Conservation (phyloP, 1,140 invertebrate genomes). For the Vollenhovia emeryi region DNA sequence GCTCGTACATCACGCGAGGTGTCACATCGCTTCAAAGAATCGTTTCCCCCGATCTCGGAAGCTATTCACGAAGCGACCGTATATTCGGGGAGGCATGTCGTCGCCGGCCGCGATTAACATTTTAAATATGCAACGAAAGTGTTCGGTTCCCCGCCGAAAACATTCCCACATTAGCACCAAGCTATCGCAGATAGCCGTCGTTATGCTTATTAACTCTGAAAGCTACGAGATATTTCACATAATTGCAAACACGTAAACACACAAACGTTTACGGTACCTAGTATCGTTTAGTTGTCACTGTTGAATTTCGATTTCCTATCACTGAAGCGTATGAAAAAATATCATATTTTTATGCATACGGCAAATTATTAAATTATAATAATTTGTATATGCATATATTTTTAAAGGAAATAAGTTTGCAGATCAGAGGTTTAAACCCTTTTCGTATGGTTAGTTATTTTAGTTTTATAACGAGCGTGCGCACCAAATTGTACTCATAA, state of each 20-base stretch:
- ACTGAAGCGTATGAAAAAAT: background rate
- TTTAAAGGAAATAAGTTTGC: background rate
- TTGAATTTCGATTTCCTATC: background rate
- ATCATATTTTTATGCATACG: background rate
- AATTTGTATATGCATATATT: background rate
- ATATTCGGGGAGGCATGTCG: conserved; percentile 34
- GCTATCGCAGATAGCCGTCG: background rate
- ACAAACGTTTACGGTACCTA: background rate
- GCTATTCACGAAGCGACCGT: conserved; percentile 74
- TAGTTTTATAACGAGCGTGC: background rate
- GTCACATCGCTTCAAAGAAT: conserved; percentile 82
- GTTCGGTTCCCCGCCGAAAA: conserved; percentile 45
- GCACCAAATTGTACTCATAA: background rate
- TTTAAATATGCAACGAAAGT: conserved; percentile 69
- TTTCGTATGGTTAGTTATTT: background rate
- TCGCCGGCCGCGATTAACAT: conserved; percentile 70
- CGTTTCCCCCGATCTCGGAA: conserved; percentile 80
- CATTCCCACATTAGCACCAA: background rate
- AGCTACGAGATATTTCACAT: background rate
- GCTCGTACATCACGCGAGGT: conserved; percentile 82
- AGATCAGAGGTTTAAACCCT: background rate
- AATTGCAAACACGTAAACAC: background rate
- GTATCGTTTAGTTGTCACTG: no score
- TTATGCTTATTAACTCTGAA: conserved; percentile 7
- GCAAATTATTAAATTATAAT: background rate